Evolutionary conservation across 2,888 invertebrate species (phyloP).

Genomic region (Myopa tessellatipennis): DNA sequence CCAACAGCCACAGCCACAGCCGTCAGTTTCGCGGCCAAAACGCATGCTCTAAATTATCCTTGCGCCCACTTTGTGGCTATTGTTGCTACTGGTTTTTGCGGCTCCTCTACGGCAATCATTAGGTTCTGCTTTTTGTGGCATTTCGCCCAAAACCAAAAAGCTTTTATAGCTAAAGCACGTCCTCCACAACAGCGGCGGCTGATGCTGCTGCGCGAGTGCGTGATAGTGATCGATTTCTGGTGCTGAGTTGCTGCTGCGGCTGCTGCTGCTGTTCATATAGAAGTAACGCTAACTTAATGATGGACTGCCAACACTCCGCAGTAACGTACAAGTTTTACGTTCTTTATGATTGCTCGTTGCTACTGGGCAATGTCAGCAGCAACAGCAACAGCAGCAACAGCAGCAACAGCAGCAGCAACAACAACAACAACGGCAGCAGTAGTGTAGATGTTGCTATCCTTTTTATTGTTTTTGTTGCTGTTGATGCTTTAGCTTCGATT

Average conservation of each 20-base stretch:
- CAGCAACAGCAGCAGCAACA: conserved; percentile 35
- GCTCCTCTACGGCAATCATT: conserved; percentile 17
- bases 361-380: conserved; percentile 55
- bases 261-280: background rate
- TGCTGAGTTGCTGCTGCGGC: background rate
- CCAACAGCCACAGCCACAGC: conserved; percentile 37
- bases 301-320: conserved; percentile 57
- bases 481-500: conserved; percentile 59
- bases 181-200: background rate
- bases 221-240: conserved; percentile 49
- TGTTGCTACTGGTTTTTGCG: conserved; percentile 24
- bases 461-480: conserved; percentile 52
- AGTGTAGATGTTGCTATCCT: conserved; percentile 27
- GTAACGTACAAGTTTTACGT: conserved; percentile 45
- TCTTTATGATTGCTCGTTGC: conserved; percentile 58
- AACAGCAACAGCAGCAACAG: background rate
- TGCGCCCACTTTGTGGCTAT: background rate
- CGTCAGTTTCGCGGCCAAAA: conserved; percentile 7
- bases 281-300: conserved; percentile 54
- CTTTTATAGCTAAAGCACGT: background rate
- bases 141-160: conserved; percentile 30
- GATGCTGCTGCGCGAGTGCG: conserved; percentile 42
- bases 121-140: conserved; percentile 13
- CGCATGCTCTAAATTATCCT: conserved; percentile 11
- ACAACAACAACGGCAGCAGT: conserved; percentile 4